Conservation (phyloP, 2,113 vertebrate genomes). For the Stictonetta naevosa region DNA sequence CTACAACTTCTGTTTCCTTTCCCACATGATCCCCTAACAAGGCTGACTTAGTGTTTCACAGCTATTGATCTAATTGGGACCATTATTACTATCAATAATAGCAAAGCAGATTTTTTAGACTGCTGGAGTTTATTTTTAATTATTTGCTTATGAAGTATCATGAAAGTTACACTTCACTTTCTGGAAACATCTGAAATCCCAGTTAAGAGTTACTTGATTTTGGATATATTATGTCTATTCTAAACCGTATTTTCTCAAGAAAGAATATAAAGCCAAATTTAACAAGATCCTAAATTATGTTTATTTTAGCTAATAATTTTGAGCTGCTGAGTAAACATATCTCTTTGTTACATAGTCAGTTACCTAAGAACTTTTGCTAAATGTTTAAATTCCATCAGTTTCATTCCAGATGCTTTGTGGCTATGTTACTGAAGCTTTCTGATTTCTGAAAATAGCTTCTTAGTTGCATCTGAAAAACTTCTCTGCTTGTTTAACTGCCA, state of each 20-base stretch:
- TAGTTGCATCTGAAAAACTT: not conserved
- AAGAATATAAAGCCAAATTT: not conserved
- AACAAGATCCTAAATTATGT: not conserved
- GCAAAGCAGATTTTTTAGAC: not conserved
- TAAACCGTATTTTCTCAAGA: not conserved
- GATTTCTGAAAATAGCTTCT: not conserved
- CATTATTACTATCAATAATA: not conserved
- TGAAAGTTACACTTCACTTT: not conserved
- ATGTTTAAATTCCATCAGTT: not conserved
- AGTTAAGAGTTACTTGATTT: not conserved
- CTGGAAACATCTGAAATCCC: not conserved
- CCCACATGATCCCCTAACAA: not conserved
- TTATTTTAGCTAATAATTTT: not conserved
- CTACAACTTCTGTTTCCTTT: not conserved
- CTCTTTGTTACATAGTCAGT: not conserved
- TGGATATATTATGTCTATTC: not conserved
- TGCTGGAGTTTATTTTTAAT: not conserved
- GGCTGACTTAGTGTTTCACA: not conserved
- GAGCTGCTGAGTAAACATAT: not conserved
- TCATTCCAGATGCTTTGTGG: not conserved
- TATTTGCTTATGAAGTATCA: not conserved
- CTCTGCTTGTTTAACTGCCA: not conserved
- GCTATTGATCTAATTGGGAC: not conserved
- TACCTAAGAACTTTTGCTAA: not conserved
- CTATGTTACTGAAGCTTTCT: not conserved